Conservation (phyloP, 2,113 vertebrate species). For the Apus apus region DNA sequence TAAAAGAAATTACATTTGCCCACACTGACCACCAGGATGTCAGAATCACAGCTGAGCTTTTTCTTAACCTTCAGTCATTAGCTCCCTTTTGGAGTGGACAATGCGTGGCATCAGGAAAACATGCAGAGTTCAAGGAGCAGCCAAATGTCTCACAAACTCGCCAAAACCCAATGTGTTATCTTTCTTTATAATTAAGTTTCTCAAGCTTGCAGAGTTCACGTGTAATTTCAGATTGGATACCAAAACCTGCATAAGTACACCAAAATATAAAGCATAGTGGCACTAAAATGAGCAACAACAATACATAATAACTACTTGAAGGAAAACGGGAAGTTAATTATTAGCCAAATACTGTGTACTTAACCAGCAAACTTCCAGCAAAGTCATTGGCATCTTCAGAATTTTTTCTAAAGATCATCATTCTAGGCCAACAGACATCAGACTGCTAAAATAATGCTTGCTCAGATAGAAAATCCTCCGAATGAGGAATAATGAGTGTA, state of each 20-base stretch:
- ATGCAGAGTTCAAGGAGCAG: too few species aligned
- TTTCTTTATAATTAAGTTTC: constrained; percentile 71
- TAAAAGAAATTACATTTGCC: constrained; percentile 20
- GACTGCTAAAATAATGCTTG: neutral
- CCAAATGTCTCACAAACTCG: constrained; percentile 71
- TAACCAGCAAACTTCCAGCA: neutral
- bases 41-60: constrained; percentile 56
- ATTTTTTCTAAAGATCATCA: neutral
- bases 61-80: constrained; percentile 34
- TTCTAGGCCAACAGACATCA: neutral
- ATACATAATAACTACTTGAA: neutral
- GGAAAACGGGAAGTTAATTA: neutral
- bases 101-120: constrained; percentile 46
- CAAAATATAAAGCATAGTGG: constrained; percentile 1
- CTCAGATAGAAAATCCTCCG: neutral
- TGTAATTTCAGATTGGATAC: constrained; percentile 70
- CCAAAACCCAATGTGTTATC: constrained; percentile 67
- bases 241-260: constrained; percentile 56
- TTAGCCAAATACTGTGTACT: neutral
- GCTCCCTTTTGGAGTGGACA: constrained; percentile 18
- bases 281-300: neutral
- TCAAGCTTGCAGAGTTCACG: constrained; percentile 66
- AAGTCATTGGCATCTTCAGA: neutral
- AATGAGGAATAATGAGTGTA: neutral
- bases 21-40: constrained; percentile 11